Evolutionary conservation across 2,113 vertebrate species (phyloP), one percentile per base, ranked within the genome.

Genomic region (Smithornis capensis): DNA sequence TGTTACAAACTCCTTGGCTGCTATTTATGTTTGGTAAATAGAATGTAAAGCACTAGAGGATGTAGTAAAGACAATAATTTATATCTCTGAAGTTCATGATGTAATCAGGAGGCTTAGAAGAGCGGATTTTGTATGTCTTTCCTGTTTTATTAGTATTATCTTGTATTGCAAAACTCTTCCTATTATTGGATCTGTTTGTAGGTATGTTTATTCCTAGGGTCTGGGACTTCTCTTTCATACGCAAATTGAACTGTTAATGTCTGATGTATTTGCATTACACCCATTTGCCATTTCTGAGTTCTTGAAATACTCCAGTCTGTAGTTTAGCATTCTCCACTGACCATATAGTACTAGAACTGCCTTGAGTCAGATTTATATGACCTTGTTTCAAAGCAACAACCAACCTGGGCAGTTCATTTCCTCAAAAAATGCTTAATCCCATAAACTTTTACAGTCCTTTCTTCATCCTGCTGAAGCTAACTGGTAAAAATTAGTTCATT

Each of bases 141-240:
- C 92, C 92, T 89, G 92, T 70, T 96, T 89, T 94, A 89, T 87
- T 95, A 77, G 63, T 85, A 70, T 68, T 87, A 85, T 70, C 82
- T 91, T 63, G 37, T 42, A 37, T 92, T 94, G 87, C 92, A 93
- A 91, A 93, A 90, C 85, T 62, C 40, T 80, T 89, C 81, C 50
- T 87, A 78, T 90, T 92, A 79, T 82, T 8, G 33, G 81, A 88
- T 90, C 71, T 90, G 74, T 94, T 95, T 91, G 38, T 95, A 90
- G 87, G 79, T 97, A 59, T 94, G 85, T 96, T 95, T 97, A 80
- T 91, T 95, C 52, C 50, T 88, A 55, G 60, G 62, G 71, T 27
- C 7, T 90, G 79, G 57, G 57, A 62, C 38, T 94, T 76, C 38
- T 90, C 90, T 90, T 92, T 84, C 68, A 75, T 86, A 60, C 31